Conservation (phyloP, 2,113 vertebrate genomes). For the Lampris incognitus region DNA sequence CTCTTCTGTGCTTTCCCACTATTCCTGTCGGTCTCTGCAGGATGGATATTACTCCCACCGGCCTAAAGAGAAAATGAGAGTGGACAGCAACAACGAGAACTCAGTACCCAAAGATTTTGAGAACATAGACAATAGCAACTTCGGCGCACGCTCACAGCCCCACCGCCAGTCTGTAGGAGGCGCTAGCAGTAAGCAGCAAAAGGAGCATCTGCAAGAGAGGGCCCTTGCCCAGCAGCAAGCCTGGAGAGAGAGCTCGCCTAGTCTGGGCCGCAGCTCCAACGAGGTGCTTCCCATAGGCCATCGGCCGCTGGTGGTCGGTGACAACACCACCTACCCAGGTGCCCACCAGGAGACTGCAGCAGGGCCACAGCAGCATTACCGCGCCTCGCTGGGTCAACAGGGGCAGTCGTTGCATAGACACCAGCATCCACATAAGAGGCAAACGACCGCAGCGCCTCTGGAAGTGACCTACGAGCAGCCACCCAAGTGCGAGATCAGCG, state of each 20-base stretch:
- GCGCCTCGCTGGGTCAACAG: slow-evolving; percentile 64
- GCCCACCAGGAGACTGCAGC: slow-evolving; percentile 16
- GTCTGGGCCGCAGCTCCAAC: slow-evolving; percentile 82
- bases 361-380: slow-evolving; percentile 63
- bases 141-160: slow-evolving; percentile 90
- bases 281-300: slow-evolving; percentile 80
- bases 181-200: slow-evolving; percentile 83
- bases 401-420: slow-evolving; percentile 69
- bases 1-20: slow-evolving; percentile 17
- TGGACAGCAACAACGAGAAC: slow-evolving; percentile 99
- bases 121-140: slow-evolving; percentile 98
- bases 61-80: slow-evolving; percentile 91
- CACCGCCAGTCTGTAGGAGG: slow-evolving; percentile 84
- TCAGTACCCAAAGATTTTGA: slow-evolving; percentile 99
- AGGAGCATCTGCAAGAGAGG: slow-evolving; percentile 84
- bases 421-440: slow-evolving; percentile 60
- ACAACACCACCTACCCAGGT: slow-evolving; percentile 58
- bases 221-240: slow-evolving; percentile 83
- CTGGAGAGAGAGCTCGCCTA: slow-evolving; percentile 76
- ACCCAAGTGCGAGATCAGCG: slow-evolving; percentile 92
- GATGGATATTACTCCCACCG: slow-evolving; percentile 95
- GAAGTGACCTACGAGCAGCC: slow-evolving; percentile 87
- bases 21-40: slow-evolving; percentile 73
- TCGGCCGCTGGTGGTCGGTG: slow-evolving; percentile 52
- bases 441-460: slow-evolving; percentile 59